These are phyloP conservation scores for Ricordea florida DNA, from an alignment of 92 coral and sea anemone genomes.

Conservation along the genomic window DNA sequence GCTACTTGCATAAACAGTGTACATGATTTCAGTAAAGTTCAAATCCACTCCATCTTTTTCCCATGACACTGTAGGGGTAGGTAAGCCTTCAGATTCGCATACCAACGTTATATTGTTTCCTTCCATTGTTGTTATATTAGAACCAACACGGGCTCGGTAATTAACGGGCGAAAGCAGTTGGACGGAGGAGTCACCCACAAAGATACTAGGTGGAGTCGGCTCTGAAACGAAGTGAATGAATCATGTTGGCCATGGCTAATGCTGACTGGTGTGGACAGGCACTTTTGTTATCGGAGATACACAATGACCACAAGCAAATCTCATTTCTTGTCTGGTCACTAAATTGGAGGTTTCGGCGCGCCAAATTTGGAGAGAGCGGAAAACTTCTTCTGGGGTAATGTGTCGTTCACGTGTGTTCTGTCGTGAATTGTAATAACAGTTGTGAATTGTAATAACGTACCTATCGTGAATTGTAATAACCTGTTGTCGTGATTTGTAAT, in stretches of 20 bases:
- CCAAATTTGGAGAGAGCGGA: too few species aligned
- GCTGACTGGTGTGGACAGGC: too few species aligned
- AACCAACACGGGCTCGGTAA: conserved; percentile 52
- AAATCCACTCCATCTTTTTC: conserved; percentile 33
- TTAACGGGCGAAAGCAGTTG: conserved; percentile 3
- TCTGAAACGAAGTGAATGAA: conserved; percentile 12
- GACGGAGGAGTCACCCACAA: conserved; percentile 12
- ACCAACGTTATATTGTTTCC: conserved; percentile 70
- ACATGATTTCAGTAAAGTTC: conserved; percentile 1
- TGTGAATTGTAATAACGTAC: too few species aligned
- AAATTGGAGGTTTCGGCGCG: too few species aligned
- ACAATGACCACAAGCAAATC: too few species aligned
- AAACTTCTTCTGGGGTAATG: too few species aligned
- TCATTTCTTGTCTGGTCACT: too few species aligned
- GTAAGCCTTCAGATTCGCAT: conserved; percentile 73
- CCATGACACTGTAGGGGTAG: conserved; percentile 69
- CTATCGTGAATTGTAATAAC: too few species aligned
- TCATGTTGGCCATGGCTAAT: neutral
- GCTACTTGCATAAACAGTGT: conserved; percentile 3
- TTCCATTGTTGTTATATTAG: conserved; percentile 51
- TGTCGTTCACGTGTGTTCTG: too few species aligned
- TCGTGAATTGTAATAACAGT: too few species aligned
- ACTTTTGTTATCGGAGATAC: too few species aligned
- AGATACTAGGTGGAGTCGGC: conserved; percentile 51
- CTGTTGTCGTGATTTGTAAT: too few species aligned